phyloP scores from a whole-genome alignment of 37 sponge, comb jelly and placozoan species.

The Diacarnus erythraeanus region DNA sequence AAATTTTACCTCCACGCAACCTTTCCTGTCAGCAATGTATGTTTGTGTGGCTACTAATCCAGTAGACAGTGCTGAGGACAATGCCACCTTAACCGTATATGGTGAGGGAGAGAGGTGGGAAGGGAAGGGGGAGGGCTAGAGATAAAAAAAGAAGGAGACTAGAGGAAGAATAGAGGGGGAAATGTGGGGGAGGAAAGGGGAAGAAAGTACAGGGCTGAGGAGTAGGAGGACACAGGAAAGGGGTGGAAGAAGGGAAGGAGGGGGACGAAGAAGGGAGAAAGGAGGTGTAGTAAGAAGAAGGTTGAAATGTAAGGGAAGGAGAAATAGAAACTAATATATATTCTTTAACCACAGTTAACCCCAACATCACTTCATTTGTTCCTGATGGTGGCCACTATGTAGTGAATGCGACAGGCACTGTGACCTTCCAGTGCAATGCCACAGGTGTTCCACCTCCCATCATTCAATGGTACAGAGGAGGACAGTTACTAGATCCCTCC shows the following conservation, averaged over 20 bases:
- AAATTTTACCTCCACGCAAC: conserved; percentile 1
- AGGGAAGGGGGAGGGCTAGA: too few species aligned
- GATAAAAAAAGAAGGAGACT: too few species aligned
- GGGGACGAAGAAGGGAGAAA: too few species aligned
- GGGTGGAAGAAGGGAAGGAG: too few species aligned
- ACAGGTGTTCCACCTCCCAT: conserved; percentile 63
- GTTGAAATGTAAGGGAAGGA: too few species aligned
- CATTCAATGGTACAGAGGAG: conserved; percentile 49
- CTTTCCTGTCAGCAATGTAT: conserved; percentile 41
- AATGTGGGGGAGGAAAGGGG: too few species aligned
- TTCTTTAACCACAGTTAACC: not conserved
- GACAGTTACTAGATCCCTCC: not conserved
- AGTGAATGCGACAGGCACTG: conserved; percentile 23
- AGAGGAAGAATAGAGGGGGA: too few species aligned
- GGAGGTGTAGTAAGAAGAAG: too few species aligned
- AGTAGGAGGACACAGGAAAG: too few species aligned
- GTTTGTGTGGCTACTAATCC: conserved; percentile 58
- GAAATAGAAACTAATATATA: too few species aligned
- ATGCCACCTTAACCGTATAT: conserved; percentile 29
- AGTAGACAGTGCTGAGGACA: not conserved
- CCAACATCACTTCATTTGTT: not conserved
- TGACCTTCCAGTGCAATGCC: conserved; percentile 47
- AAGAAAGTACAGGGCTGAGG: too few species aligned
- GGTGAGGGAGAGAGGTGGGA: conserved; percentile 25
- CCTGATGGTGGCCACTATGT: conserved; percentile 3